Percentiles rank a stretch among this genome's conserved stretches.
Evolutionary conservation across 1,140 invertebrate genomes (phyloP).

Genomic region (Drosophila mayri): DNA sequence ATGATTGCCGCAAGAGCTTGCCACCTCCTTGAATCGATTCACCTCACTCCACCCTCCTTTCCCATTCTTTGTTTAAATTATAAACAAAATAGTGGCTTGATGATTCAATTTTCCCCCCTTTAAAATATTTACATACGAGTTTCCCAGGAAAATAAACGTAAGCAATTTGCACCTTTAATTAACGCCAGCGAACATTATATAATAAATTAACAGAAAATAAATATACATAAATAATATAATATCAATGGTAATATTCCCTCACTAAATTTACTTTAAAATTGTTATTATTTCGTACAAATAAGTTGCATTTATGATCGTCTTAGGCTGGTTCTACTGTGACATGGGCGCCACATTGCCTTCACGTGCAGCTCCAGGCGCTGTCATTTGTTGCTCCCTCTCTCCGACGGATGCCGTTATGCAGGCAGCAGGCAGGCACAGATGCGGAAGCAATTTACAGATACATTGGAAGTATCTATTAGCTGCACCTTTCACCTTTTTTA

Average conservation of each 20-base stretch:
- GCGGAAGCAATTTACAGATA: slow-evolving; percentile 4
- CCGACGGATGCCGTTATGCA: slow-evolving; percentile 48
- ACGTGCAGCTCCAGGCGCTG: slow-evolving; percentile 50
- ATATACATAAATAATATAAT: no score
- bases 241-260: no score
- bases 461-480: background rate
- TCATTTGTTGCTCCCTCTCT: background rate
- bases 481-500: background rate
- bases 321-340: background rate
- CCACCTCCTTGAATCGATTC: background rate
- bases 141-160: no score
- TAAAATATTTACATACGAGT: background rate
- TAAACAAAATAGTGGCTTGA: background rate
- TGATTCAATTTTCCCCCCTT: background rate
- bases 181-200: no score
- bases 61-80: background rate
- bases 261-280: no score
- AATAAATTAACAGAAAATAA: no score
- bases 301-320: background rate
- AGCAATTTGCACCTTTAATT: slow-evolving; percentile 13
- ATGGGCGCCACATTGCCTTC: slow-evolving; percentile 10
- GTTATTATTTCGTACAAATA: background rate
- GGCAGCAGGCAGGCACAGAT: background rate
- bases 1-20: slow-evolving; percentile 5
- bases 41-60: background rate